phyloP scores from a whole-genome alignment of 1,140 invertebrate genomes.

The Pinna nobilis region DNA sequence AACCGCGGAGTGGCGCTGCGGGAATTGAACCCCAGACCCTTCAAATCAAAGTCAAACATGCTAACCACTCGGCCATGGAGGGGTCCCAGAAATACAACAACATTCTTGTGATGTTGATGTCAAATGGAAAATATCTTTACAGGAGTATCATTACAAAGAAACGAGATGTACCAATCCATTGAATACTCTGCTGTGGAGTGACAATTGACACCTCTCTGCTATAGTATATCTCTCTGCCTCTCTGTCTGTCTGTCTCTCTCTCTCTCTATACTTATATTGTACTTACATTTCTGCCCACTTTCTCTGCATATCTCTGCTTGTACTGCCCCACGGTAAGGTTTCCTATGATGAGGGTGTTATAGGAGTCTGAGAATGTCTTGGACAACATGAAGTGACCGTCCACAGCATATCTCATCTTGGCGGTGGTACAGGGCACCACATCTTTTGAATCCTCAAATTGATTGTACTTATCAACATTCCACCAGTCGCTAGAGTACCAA shows the following conservation, averaged over 20 bases:
- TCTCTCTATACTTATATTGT: background rate
- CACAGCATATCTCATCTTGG: constrained; percentile 82
- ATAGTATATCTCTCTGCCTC: background rate
- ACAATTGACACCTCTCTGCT: no score
- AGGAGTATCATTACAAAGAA: no score
- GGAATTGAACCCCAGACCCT: no score
- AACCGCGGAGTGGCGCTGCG: no score
- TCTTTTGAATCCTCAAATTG: constrained; percentile 48
- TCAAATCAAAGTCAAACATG: no score
- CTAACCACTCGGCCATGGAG: no score
- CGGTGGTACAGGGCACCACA: constrained; percentile 79
- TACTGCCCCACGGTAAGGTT: constrained; percentile 72
- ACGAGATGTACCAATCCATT: no score
- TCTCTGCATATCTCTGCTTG: constrained; percentile 66
- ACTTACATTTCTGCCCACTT: constrained; percentile 63
- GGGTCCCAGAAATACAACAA: no score
- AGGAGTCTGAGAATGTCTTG: constrained; percentile 80
- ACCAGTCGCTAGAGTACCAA: constrained; percentile 83
- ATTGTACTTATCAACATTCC: constrained; percentile 81
- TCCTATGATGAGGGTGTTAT: constrained; percentile 55
- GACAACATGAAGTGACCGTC: constrained; percentile 85
- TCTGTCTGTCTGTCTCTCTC: background rate
- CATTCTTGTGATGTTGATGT: no score
- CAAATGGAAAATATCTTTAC: no score
- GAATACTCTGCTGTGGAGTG: no score